Conservation (phyloP, 2,113 vertebrate genomes). For the Gallinago undulata region DNA sequence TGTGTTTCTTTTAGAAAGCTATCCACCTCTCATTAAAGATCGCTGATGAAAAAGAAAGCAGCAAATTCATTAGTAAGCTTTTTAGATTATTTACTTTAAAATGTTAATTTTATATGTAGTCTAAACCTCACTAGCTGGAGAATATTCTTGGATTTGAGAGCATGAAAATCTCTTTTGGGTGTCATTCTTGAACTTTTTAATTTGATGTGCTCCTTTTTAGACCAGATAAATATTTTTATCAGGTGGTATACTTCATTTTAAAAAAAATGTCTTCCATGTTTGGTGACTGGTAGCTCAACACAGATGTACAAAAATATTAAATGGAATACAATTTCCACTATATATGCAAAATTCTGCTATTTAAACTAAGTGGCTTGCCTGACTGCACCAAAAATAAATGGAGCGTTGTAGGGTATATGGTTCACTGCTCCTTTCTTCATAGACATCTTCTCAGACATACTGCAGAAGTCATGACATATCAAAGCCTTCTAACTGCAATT, state of each 20-base stretch:
- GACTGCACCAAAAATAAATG: not conserved
- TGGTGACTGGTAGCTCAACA: not conserved
- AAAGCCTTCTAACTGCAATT: not conserved
- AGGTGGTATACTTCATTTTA: not conserved
- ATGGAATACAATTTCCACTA: not conserved
- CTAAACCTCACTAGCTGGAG: not conserved
- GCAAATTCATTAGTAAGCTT: not conserved
- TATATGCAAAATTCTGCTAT: not conserved
- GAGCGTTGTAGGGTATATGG: not conserved
- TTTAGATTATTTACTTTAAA: not conserved
- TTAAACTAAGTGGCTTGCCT: not conserved
- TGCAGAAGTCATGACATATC: not conserved
- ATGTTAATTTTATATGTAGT: not conserved
- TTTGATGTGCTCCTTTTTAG: not conserved
- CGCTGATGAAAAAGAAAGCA: not conserved
- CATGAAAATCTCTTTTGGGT: rapidly evolving
- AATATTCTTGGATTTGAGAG: not conserved
- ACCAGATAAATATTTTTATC: not conserved
- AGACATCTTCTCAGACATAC: not conserved
- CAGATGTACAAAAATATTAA: not conserved
- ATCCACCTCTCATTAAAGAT: not conserved
- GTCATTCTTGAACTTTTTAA: not conserved
- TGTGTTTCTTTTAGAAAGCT: not conserved
- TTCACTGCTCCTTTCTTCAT: not conserved
- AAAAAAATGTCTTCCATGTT: not conserved